Evolutionary conservation across 2,797 vertebrate species (phyloP).

Genomic region (Nannoperca australis): DNA sequence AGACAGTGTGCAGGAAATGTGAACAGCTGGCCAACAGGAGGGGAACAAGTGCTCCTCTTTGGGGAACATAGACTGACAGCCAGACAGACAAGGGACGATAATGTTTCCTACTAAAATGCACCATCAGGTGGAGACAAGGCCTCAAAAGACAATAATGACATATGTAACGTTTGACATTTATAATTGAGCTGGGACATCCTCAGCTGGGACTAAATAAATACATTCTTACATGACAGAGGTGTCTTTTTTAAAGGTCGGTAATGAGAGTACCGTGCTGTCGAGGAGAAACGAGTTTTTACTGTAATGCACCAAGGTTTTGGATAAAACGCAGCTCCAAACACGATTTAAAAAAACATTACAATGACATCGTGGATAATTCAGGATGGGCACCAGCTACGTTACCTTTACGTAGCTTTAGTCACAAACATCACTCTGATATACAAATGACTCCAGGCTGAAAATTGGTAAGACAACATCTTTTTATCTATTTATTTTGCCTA

Average conservation of each 20-base stretch:
- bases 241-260: conserved; percentile 38
- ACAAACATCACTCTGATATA: conserved; percentile 1
- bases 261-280: not conserved
- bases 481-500: not conserved
- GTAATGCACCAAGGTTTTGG: not conserved
- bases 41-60: conserved; percentile 2
- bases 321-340: not conserved
- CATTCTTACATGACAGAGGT: not conserved
- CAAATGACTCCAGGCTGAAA: conserved; percentile 26
- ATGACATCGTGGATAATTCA: not conserved
- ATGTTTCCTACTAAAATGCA: conserved; percentile 27
- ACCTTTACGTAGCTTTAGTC: too few species aligned
- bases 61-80: conserved; percentile 1
- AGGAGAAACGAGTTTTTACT: not conserved
- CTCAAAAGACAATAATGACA: conserved; percentile 13
- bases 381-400: too few species aligned
- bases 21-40: not conserved
- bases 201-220: not conserved
- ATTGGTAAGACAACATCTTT: not conserved
- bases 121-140: conserved; percentile 1
- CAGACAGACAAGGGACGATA: conserved; percentile 20
- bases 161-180: conserved; percentile 49
- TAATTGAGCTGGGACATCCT: not conserved
- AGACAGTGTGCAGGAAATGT: not conserved
- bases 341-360: not conserved